Percentiles rank a stretch among this genome's conserved stretches.
Evolutionary conservation across 2,113 vertebrate genomes (phyloP).

Genomic region (Cochlearius cochlearius): DNA sequence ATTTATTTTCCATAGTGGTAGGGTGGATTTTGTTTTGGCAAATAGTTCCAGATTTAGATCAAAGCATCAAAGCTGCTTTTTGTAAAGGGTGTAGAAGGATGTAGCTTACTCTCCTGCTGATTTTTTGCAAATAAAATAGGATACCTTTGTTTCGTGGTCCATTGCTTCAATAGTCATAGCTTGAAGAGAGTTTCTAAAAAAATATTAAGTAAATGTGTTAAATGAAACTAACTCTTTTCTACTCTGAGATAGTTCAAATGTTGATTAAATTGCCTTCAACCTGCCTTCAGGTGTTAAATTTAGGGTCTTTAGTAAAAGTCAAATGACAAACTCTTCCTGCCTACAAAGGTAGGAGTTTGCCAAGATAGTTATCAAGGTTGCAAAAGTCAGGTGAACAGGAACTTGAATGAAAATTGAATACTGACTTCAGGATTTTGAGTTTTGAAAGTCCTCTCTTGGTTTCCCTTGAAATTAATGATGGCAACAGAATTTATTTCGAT

Average conservation of each 20-base stretch:
- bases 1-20: background rate
- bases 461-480: constrained; percentile 6
- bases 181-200: background rate
- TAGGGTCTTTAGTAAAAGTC: background rate
- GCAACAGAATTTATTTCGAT: background rate
- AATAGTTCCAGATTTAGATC: background rate
- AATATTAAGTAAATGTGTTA: background rate
- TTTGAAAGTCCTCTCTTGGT: background rate
- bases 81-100: background rate
- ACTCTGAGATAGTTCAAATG: background rate
- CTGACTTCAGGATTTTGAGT: background rate
- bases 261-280: background rate
- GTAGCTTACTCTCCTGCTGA: background rate
- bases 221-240: background rate
- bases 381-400: background rate
- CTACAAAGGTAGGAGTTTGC: background rate
- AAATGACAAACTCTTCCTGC: background rate
- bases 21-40: background rate
- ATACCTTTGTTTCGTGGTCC: background rate
- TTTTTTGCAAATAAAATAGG: background rate
- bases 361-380: background rate
- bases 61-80: background rate
- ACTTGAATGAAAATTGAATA: background rate
- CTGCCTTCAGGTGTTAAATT: background rate
- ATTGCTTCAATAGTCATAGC: background rate